These are phyloP conservation scores for Unio delphinus DNA, from an alignment of 2,888 invertebrate genomes.

Conservation along the genomic window DNA sequence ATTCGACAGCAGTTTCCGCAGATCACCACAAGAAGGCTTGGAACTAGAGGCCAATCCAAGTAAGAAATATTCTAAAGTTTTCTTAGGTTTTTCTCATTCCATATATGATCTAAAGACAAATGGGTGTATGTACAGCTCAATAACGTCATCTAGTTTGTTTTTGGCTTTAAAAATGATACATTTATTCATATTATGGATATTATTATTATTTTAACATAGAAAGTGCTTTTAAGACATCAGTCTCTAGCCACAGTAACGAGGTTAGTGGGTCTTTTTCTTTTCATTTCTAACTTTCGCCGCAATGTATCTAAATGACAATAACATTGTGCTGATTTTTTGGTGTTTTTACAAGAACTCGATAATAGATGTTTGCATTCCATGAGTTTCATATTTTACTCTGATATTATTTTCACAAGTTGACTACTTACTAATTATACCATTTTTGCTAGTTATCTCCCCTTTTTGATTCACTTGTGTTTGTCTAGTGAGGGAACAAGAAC, in stretches of 20 bases:
- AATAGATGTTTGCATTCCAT: background rate
- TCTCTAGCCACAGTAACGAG: background rate
- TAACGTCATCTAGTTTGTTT: too few relatives aligned
- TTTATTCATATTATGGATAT: too few relatives aligned
- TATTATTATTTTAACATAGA: too few relatives aligned
- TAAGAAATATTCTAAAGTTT: slow-evolving; percentile 41
- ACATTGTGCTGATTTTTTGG: background rate
- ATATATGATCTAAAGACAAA: background rate
- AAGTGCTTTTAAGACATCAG: background rate
- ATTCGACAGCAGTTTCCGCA: slow-evolving; percentile 75
- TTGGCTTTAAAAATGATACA: too few relatives aligned
- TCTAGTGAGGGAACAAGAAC: too few relatives aligned
- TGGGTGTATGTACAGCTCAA: too few relatives aligned
- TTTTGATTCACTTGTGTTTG: too few relatives aligned
- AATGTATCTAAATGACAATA: background rate
- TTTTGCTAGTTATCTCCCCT: too few relatives aligned
- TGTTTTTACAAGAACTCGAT: background rate
- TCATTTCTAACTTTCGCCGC: background rate
- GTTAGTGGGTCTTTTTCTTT: background rate
- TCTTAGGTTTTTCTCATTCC: background rate
- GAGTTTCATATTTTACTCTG: too few relatives aligned
- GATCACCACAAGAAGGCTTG: slow-evolving; percentile 73
- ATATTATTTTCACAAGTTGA: too few relatives aligned
- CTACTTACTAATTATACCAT: too few relatives aligned
- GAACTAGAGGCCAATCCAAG: slow-evolving; percentile 74